Evolutionary conservation across 1,140 invertebrate species (phyloP), one percentile per base, ranked within the genome.

Genomic region (Drosophila punjabiensis): DNA sequence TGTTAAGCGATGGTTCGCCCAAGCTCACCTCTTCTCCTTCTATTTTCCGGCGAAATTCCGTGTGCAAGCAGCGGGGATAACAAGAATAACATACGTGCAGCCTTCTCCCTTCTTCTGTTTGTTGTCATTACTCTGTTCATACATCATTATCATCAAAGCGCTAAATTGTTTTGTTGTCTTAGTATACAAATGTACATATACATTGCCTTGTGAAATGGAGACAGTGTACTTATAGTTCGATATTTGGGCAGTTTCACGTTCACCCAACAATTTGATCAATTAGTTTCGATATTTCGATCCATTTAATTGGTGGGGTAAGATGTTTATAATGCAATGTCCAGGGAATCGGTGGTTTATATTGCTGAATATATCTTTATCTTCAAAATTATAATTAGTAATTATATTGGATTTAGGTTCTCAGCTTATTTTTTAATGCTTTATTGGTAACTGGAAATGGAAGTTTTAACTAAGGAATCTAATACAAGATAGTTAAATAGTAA

Each of bases 61-160:
- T 68, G 61, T 64, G 75, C 71, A 69, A 68, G 61, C 45, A 66
- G 50, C 35, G 79, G 50, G 37, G 79, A 77, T 60, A 76, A 69
- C 59, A 62, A 60, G 62, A 58, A 65, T 43, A 81, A 70, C 82
- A 87, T 77, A 78, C 83, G 83, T 88, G 68, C 70, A 79, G 84
- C 74, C 76, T 76, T 76, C 65, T 10, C 65, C 11, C 14, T 24
- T 28, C 37, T 28, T 43, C 70, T 82, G 75, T 90, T 83, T 89
- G 86, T 81, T 90, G 81, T 71, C 86, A 79, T 89, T 89, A 73
- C 74, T 79, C 69, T 90, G 85, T 90, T 89, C 86, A 90, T 89
- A 89, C 86, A 89, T 89, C 85, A 89, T 89, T 89, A 89, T 90
- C 86, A 89, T 90, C 90, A 89, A 89, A 90, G 86, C 86, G 86